A percentile compares a stretch with the other conserved stretches of the same genome.
Conservation (phyloP, 2,888 invertebrate species). For the Heliconius charithonia region DNA sequence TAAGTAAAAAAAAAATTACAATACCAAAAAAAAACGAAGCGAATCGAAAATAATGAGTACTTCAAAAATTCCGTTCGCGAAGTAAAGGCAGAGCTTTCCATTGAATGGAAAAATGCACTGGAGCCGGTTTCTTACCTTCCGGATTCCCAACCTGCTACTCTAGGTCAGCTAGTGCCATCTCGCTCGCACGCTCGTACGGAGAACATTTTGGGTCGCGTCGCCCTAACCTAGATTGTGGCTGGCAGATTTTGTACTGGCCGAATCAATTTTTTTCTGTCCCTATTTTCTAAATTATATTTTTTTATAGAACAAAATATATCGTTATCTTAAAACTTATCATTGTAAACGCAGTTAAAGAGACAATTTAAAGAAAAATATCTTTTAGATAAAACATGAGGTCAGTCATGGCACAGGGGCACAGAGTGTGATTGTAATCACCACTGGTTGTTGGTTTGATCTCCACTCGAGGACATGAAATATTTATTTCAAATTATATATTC, state of each 20-base stretch:
- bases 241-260: constrained; percentile 65
- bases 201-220: constrained; percentile 80
- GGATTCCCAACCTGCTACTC: constrained; percentile 83
- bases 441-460: too few species aligned
- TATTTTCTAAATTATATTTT: constrained; percentile 8
- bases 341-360: background rate
- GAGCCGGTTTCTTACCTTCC: constrained; percentile 82
- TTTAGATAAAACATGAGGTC: too few species aligned
- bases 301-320: background rate
- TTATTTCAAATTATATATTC: too few species aligned
- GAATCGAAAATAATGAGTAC: constrained; percentile 52
- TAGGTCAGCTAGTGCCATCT: constrained; percentile 73
- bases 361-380: too few species aligned
- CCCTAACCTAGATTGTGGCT: constrained; percentile 80
- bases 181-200: constrained; percentile 65
- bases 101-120: constrained; percentile 82
- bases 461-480: too few species aligned
- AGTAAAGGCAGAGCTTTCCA: constrained; percentile 77
- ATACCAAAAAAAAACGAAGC: background rate
- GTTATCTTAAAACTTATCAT: background rate
- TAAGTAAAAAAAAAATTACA: background rate
- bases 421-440: too few species aligned
- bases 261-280: constrained; percentile 38
- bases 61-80: constrained; percentile 59
- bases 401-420: too few species aligned